Evolutionary conservation across 2,113 vertebrate species (phyloP), one percentile per base, ranked within the genome.

Genomic region (Dasyurus viverrinus): DNA sequence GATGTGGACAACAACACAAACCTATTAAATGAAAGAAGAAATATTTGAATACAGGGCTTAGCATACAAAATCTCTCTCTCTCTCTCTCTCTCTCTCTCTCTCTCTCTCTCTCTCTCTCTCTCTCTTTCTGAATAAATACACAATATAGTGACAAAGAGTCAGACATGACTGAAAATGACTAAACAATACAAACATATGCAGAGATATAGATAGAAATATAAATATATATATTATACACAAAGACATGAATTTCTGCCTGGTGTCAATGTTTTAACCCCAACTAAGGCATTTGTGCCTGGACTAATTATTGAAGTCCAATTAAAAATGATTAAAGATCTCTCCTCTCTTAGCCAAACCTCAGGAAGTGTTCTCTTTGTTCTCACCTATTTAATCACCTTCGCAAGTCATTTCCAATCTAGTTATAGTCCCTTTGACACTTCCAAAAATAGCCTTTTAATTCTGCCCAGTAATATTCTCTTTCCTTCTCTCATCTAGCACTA

Each of bases 341-440:
- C 90, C 89, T 93, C 91, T 93, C 91, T 2, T 46, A 94, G 96
- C 90, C 90, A 92, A 95, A 95, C 90, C 54, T 53, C 53, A 76
- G 97, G 96, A 96, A 96, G 54, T 94, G 90, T 95, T 96, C 89
- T 84, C 94, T 96, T 97, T 97, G 92, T 97, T 97, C 96, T 95
- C 68, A 91, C 93, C 95, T 93, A 14, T 95, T 96, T 95, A 97
- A 95, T 93, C 94, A 94, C 96, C 96, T 97, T 98, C 93, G 23
- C 97, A 97, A 84, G 96, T 97, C 97, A 94, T 95, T 97, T 98
- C 94, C 96, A 97, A 97, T 98, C 97, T 97, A 94, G 94, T 16
- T 97, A 93, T 95, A 54, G 54, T 96, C 89, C 90, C 90, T 95
- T 96, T 92, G 95, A 95, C 96, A 96, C 94, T 97, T 98, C 95